phyloP scores from a whole-genome alignment of 2,797 vertebrate species.

The Clarias laeviceps region DNA sequence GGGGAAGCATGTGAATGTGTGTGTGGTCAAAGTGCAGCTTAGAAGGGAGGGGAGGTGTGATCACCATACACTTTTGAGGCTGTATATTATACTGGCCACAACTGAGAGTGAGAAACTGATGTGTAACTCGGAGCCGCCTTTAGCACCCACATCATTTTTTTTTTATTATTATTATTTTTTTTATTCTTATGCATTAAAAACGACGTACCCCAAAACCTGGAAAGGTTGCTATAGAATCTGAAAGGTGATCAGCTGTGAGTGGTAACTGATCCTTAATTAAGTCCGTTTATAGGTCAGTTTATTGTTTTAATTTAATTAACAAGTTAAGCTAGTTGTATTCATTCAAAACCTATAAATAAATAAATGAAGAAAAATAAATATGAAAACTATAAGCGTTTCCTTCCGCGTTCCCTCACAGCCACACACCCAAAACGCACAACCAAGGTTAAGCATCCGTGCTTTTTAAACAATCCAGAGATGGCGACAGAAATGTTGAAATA shows the following conservation, averaged over 20 bases:
- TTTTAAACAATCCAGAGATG: too few relatives aligned
- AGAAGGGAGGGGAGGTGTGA: neutral
- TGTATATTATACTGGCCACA: neutral
- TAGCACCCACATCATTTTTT: neutral
- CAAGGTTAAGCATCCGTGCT: neutral
- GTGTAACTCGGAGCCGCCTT: neutral
- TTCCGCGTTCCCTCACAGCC: too few relatives aligned
- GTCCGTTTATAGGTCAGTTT: neutral
- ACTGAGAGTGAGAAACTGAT: neutral
- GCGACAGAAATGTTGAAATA: too few relatives aligned
- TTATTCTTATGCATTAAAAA: neutral
- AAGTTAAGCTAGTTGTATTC: neutral
- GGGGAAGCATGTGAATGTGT: neutral
- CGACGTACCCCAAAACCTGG: neutral
- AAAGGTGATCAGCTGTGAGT: neutral
- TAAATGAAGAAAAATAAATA: neutral
- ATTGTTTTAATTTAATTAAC: neutral
- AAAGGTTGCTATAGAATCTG: neutral
- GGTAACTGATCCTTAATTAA: neutral
- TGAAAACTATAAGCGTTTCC: too few relatives aligned
- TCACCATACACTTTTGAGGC: neutral
- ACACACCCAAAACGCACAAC: neutral
- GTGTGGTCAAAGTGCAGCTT: neutral
- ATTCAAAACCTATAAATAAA: neutral
- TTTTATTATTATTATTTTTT: too few relatives aligned